These are phyloP conservation scores for Daktulosphaira vitifoliae DNA, from an alignment of 1,140 invertebrate species.

Conservation along the genomic window DNA sequence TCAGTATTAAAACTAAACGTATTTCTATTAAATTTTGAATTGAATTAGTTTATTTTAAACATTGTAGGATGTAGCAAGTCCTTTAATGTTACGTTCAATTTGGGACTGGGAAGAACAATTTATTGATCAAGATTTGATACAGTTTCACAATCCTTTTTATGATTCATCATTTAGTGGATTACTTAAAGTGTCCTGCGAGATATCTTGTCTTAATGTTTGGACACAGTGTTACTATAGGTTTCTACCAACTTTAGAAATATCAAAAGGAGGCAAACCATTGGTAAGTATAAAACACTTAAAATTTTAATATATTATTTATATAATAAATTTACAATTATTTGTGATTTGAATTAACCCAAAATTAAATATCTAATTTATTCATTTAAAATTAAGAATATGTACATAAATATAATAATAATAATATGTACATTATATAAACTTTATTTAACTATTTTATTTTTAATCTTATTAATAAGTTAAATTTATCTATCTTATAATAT, in stretches of 20 bases:
- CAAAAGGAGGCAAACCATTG: slow-evolving; percentile 39
- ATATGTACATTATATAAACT: no score
- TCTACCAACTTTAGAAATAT: slow-evolving; percentile 71
- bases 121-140: slow-evolving; percentile 60
- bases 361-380: no score
- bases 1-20: slow-evolving; percentile 39
- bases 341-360: no score
- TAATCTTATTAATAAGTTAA: no score
- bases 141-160: slow-evolving; percentile 72
- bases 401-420: no score
- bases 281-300: slow-evolving; percentile 30
- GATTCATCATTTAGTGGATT: slow-evolving; percentile 15
- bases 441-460: no score
- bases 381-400: no score
- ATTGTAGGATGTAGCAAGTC: slow-evolving; percentile 46
- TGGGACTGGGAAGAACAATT: slow-evolving; percentile 83
- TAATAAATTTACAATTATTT: not conserved
- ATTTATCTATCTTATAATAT: no score
- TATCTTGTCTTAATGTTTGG: slow-evolving; percentile 68
- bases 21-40: not conserved
- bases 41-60: not conserved
- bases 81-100: slow-evolving; percentile 58
- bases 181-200: slow-evolving; percentile 44
- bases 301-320: not conserved
- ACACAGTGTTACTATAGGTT: slow-evolving; percentile 81